phyloP scores from a whole-genome alignment of 2,113 vertebrate species.

The Nibea albiflora region DNA sequence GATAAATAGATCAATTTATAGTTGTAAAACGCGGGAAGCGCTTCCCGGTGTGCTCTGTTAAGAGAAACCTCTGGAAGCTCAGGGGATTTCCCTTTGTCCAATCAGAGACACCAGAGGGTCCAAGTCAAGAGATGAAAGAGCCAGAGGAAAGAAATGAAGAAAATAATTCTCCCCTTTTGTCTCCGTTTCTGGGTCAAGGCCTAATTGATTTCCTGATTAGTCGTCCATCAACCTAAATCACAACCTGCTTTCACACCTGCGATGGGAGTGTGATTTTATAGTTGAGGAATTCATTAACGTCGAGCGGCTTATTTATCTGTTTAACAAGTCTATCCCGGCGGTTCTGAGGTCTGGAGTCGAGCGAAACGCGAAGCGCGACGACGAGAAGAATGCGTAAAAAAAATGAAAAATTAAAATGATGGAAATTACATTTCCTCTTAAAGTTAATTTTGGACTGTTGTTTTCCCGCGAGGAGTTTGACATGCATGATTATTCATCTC shows the following conservation, averaged over 20 bases:
- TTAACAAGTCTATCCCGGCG: constrained; percentile 55
- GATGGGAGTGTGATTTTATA: constrained; percentile 56
- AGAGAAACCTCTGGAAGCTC: constrained; percentile 53
- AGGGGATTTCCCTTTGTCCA: constrained; percentile 66
- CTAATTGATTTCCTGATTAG: constrained; percentile 93
- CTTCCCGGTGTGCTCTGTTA: constrained; percentile 17
- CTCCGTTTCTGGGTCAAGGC: constrained; percentile 94
- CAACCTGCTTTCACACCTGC: constrained; percentile 83
- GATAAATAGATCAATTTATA: constrained; percentile 40
- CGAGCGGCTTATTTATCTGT: constrained; percentile 60
- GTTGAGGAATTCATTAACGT: constrained; percentile 66
- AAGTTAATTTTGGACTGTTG: constrained; percentile 69
- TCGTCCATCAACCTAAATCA: constrained; percentile 86
- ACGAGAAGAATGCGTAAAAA: neutral
- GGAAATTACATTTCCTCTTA: constrained; percentile 57
- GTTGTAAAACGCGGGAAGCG: neutral
- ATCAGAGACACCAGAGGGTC: constrained; percentile 69
- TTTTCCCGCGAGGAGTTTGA: constrained; percentile 61
- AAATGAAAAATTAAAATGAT: constrained; percentile 40
- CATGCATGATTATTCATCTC: constrained; percentile 71
- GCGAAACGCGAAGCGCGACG: constrained; percentile 29
- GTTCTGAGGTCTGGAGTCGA: constrained; percentile 21
- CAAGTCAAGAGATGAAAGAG: constrained; percentile 62
- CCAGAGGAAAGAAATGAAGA: constrained; percentile 76
- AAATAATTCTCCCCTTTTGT: constrained; percentile 81